phyloP scores from a whole-genome alignment of 2,888 invertebrate species.

The Cosmia trapezina region DNA sequence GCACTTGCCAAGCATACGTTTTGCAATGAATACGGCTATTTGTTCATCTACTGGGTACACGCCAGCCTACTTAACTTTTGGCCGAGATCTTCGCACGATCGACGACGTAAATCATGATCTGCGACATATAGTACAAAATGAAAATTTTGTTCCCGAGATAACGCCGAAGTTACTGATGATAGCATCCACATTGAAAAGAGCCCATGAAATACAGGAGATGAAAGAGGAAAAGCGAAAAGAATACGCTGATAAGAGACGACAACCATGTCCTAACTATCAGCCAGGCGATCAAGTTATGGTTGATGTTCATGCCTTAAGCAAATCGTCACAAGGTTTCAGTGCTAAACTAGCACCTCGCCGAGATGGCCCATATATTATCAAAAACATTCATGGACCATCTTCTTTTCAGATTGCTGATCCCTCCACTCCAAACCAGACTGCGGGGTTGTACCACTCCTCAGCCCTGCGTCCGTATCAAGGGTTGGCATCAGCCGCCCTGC shows the following conservation, averaged over 20 bases:
- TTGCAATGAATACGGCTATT: constrained; percentile 2
- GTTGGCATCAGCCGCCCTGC: no score
- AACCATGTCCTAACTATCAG: constrained; percentile 1
- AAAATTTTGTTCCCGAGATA: constrained; percentile 1
- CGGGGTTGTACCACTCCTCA: constrained; percentile 4
- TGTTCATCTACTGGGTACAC: constrained; percentile 5
- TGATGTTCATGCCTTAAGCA: constrained; percentile 10
- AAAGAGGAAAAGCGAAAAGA: constrained; percentile 49
- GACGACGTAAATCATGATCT: neutral
- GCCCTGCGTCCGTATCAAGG: neutral
- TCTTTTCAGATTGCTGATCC: constrained; percentile 15
- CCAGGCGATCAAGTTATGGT: constrained; percentile 11
- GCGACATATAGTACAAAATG: constrained; percentile 2
- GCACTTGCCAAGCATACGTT: constrained; percentile 8
- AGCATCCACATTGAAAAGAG: constrained; percentile 10
- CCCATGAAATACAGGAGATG: constrained; percentile 49
- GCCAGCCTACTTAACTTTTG: constrained; percentile 10
- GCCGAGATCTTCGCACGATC: constrained; percentile 2
- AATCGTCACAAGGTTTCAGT: constrained; percentile 2
- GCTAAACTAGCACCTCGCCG: constrained; percentile 8
- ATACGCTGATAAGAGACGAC: constrained; percentile 9
- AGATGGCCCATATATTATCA: constrained; percentile 11
- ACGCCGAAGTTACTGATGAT: constrained; percentile 8
- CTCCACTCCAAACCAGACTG: neutral
- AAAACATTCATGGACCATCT: constrained; percentile 7